Evolutionary conservation across 2,113 vertebrate species (phyloP), one percentile per base, ranked within the genome.

Genomic region (Xiphophorus hellerii): DNA sequence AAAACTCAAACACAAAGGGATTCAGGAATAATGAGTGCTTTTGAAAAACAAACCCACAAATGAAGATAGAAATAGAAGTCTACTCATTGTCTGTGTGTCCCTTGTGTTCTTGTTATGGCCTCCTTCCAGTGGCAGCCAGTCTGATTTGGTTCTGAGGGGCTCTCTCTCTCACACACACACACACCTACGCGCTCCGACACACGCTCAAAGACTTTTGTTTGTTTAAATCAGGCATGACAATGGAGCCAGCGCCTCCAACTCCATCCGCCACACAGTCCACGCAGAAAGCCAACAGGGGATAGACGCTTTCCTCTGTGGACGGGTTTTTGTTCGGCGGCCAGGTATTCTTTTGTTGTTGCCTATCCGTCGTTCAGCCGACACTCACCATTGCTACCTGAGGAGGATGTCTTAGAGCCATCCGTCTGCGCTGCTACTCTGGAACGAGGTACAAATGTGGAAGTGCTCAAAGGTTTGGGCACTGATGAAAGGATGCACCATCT

Each of bases 41-140:
- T 28, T 30, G 20, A 33, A 64, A 30, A 33, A 33, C 33, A 33
- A 64, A 64, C 62, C 31, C 60, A 62, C 14, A 64, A 22, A 64
- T 64, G 61, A 44, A 69, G 63, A 51, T 28, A 51, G 58, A 66
- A 76, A 71, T 17, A 70, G 14, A 84, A 51, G 35, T 62, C 28
- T n/a, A 31, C 54, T 33, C 33, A 51, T 42, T 66, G 20, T 80
- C 60, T 77, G 66, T 58, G 58, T 60, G 31, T 87, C 64, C 62
- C 81, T 15, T 77, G 74, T 74, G 86, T 73, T 68, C 37, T 80
- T 79, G 76, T 89, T 81, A 86, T 90, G 82, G 84, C 85, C 71
- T 73, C 65, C 73, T 88, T 86, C 80, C 88, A 88, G 74, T 85
- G 79, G 84, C 73, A 86, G 48, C 20, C 82, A 58, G 66, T 76